phyloP scores from a whole-genome alignment of 2,113 vertebrate species.

The Ia io region DNA sequence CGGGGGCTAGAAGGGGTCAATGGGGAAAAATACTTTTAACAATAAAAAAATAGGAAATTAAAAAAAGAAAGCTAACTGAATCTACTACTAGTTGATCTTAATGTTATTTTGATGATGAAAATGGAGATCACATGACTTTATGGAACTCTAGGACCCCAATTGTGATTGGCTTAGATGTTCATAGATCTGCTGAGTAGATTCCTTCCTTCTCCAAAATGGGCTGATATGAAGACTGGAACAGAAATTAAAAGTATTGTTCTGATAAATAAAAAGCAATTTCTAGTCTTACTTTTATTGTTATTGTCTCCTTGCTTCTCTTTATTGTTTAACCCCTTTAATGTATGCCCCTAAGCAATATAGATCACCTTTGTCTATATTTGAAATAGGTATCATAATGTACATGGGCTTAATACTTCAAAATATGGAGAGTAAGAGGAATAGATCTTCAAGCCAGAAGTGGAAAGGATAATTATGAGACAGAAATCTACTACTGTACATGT shows the following conservation, averaged over 20 bases:
- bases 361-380: neutral
- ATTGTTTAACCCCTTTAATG: neutral
- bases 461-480: neutral
- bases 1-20: too few species aligned
- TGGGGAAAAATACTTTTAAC: too few species aligned
- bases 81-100: neutral
- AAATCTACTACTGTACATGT: neutral
- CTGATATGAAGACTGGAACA: neutral
- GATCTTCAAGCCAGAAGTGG: neutral
- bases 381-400: neutral
- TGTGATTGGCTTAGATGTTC: neutral
- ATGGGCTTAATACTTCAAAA: neutral
- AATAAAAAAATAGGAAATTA: too few species aligned
- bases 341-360: neutral
- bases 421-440: neutral
- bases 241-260: neutral
- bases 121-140: neutral
- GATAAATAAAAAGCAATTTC: neutral
- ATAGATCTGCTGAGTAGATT: neutral
- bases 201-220: neutral
- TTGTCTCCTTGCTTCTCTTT: neutral
- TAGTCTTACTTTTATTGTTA: neutral
- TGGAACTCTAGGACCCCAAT: neutral
- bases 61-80: neutral
- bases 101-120: neutral